Base-by-base conservation (phyloP, 2,888 invertebrate genomes). In the Lathronympha strigana region DNA sequence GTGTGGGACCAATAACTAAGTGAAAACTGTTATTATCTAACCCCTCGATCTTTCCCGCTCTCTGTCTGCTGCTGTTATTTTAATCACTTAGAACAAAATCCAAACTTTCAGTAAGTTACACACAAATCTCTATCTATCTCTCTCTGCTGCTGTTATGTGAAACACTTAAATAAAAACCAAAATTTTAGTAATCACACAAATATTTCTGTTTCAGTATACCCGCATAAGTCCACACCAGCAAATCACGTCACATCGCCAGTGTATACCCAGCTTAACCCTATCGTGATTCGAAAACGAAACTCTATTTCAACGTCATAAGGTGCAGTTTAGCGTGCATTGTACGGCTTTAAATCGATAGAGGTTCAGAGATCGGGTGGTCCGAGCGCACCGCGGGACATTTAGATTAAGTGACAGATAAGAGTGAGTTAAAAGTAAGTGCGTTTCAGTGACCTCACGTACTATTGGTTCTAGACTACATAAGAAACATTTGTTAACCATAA, bases 351-450 rank as follows among this genome's bases (percentile, higher is more conserved):
- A 57, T 57, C 57, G 57, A 31, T 40, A 17, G 40, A 57, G 43
- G 28, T 43, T 57, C n/a, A 28, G 40, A 43, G 17, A 40, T 54
- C 25, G 25, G 40, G 40, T 31, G 43, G 43, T 57, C 51, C 40
- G 61, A 40, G 21, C 61, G 31, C 51, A 51, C 40, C 31, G 51
- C 17, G 50, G 31, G 36, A 28, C 61, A 51, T 50, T 61, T 50
- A 40, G 61, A 61, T 61, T 61, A 40, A 40, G 40, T 28, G 40
- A 43, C 51, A 31, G 51, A 61, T 61, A 61, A 61, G 50, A 40
- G 50, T 43, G 19, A 57, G 43, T 57, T 57, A 57, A 61, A 43
- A 51, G 51, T 51, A 19, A 28, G 51, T 51, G 51, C 19, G 61
- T 51, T 43, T 17, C n/a, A 28, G 19, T 61, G 28, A 61, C 51